Evolutionary conservation across 2,797 vertebrate species (phyloP), one percentile per base, ranked within the genome.

Genomic region (Peromyscus nudipes): DNA sequence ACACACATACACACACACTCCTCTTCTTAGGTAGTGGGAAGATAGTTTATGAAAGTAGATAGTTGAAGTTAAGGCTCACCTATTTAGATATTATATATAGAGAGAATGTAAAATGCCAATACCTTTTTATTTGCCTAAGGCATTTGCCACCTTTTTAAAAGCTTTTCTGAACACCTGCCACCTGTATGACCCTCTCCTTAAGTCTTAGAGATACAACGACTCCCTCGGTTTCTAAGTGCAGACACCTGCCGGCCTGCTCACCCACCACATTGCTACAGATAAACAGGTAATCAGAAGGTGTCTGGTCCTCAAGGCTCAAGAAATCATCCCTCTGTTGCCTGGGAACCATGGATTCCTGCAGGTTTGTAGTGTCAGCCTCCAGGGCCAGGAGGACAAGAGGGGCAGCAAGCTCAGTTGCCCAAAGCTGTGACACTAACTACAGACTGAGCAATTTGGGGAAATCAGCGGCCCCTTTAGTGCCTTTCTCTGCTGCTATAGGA

Each of bases 261-360:
- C n/a, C 19, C 4, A 62, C 40, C 6, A 16, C 4, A 1, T 40
- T 27, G 60, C 27, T 67, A 2, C 64, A 84, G 43, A 65, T 60
- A 77, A 96, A 84, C 25, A 73, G 19, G 27, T 52, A 40, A 52
- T 95, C 75, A 55, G 77, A 95, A 62, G 65, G 82, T 12, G 46
- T 40, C 89, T 79, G 77, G 9, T 89, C 57, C 81, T 43, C 64
- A 55, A 92, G 57, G 8, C 52, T 31, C 37, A 43, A 57, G 77
- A 89, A 95, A 89, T 52, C 88, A 76, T n/a, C 16, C 1, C 27
- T 52, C 7, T 31, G 40, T 96, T 94, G 67, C 94, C 96, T 89
- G 67, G 85, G 73, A 97, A 91, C 92, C 31, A 23, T 4, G 25
- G 19, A 82, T 60, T 60, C 40, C 1, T 0, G 8, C 25, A 80